Evolutionary conservation across 2,888 invertebrate genomes (phyloP).

Genomic region (Clepsis dumicolana): DNA sequence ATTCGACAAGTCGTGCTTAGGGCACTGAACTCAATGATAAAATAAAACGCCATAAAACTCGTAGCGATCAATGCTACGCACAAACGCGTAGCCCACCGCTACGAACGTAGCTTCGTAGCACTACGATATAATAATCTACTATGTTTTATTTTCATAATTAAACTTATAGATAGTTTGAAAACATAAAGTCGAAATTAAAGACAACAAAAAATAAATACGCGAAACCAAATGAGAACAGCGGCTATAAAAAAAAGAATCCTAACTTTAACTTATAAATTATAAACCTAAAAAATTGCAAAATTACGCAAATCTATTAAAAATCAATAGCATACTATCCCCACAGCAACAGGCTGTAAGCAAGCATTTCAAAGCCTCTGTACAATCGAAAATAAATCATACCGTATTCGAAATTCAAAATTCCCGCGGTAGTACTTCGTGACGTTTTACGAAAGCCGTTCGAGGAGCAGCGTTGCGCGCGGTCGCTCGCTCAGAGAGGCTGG

Average conservation of each 20-base stretch:
- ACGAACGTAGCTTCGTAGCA: slow-evolving; percentile 3
- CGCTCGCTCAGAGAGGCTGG: slow-evolving; percentile 25
- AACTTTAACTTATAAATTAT: not conserved
- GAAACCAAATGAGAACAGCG: not conserved
- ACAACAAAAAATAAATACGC: not conserved
- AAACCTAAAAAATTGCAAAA: not conserved
- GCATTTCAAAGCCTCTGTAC: not conserved
- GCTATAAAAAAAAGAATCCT: not conserved
- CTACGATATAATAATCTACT: too few relatives aligned
- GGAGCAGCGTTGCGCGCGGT: slow-evolving; percentile 9
- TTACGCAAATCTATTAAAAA: not conserved
- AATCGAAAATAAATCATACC: not conserved
- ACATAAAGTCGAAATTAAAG: not conserved
- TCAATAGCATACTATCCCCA: not conserved
- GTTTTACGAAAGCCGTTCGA: slow-evolving; percentile 17
- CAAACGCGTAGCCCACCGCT: not conserved
- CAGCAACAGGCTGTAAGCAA: not conserved
- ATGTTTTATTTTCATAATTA: not conserved
- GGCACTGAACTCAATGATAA: not conserved
- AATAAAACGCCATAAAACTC: not conserved
- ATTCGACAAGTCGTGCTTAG: too few relatives aligned
- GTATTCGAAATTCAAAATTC: not conserved
- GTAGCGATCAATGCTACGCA: not conserved
- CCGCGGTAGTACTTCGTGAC: slow-evolving; percentile 11
- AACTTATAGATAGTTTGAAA: not conserved